These are phyloP conservation scores for Spodoptera litura DNA, from an alignment of 1,140 invertebrate genomes.

Conservation along the genomic window DNA sequence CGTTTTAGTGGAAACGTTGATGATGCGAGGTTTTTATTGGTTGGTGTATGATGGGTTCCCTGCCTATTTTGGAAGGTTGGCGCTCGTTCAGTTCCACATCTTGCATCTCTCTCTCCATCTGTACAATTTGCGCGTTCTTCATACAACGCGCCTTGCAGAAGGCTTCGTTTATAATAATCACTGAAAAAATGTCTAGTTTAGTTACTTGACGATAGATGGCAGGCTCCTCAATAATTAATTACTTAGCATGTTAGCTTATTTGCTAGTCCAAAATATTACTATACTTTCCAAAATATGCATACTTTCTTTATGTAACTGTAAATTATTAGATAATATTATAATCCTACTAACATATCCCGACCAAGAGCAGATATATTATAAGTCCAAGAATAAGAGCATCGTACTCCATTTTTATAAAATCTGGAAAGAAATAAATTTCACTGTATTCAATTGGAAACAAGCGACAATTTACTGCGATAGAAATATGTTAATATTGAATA, in stretches of 20 bases:
- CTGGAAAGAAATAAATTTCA: background rate
- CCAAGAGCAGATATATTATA: slow-evolving; percentile 64
- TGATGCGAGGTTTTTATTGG: background rate
- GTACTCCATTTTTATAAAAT: slow-evolving; percentile 56
- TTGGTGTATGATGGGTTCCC: slow-evolving; percentile 1
- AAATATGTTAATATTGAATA: no score
- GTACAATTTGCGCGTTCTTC: slow-evolving; percentile 60
- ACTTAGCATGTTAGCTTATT: background rate
- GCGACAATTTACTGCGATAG: no score
- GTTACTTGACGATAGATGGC: background rate
- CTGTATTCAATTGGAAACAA: background rate
- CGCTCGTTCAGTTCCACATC: slow-evolving; percentile 74
- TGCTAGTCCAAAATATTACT: background rate
- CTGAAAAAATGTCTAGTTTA: slow-evolving; percentile 58
- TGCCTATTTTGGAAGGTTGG: slow-evolving; percentile 39
- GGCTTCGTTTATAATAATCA: slow-evolving; percentile 72
- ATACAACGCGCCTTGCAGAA: slow-evolving; percentile 72
- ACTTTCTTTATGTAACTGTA: background rate
- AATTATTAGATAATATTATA: background rate
- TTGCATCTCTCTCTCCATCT: slow-evolving; percentile 37
- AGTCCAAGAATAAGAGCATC: slow-evolving; percentile 61
- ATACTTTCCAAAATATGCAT: background rate
- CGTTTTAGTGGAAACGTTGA: background rate
- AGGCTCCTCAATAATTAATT: background rate
- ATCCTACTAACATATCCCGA: slow-evolving; percentile 65